phyloP scores from a whole-genome alignment of 2,888 invertebrate species.

The Acanthoscelides obtectus region DNA sequence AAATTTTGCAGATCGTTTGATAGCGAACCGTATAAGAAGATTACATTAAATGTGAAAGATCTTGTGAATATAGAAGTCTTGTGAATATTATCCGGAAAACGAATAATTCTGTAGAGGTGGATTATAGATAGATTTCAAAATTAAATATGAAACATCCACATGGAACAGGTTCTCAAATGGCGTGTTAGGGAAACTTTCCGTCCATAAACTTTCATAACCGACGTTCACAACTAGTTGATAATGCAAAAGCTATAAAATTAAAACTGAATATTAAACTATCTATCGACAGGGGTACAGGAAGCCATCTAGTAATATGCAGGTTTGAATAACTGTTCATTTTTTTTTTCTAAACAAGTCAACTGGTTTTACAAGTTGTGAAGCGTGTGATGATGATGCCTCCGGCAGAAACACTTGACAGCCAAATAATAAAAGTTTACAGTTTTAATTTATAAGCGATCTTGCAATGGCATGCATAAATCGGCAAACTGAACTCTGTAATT shows the following conservation, averaged over 20 bases:
- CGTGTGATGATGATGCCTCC: not conserved
- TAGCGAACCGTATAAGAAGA: too few relatives aligned
- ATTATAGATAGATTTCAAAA: too few relatives aligned
- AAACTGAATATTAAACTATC: not conserved
- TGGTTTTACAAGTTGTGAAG: not conserved
- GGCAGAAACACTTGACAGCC: not conserved
- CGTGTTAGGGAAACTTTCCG: not conserved
- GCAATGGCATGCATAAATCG: too few relatives aligned
- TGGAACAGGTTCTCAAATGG: too few relatives aligned
- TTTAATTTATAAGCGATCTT: not conserved
- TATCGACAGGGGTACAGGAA: not conserved
- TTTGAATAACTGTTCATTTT: not conserved
- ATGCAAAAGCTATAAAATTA: not conserved
- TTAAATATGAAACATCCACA: too few relatives aligned
- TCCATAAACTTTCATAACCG: not conserved
- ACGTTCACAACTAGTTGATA: not conserved
- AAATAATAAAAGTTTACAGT: not conserved
- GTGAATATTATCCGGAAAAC: too few relatives aligned
- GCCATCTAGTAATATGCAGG: not conserved
- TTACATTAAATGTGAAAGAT: too few relatives aligned
- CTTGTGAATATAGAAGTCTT: too few relatives aligned
- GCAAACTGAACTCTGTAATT: too few relatives aligned
- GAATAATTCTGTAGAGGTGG: too few relatives aligned
- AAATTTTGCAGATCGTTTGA: too few relatives aligned
- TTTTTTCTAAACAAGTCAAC: not conserved